phyloP scores from a whole-genome alignment of 2,888 invertebrate genomes.

The Crossocerus cetratus region DNA sequence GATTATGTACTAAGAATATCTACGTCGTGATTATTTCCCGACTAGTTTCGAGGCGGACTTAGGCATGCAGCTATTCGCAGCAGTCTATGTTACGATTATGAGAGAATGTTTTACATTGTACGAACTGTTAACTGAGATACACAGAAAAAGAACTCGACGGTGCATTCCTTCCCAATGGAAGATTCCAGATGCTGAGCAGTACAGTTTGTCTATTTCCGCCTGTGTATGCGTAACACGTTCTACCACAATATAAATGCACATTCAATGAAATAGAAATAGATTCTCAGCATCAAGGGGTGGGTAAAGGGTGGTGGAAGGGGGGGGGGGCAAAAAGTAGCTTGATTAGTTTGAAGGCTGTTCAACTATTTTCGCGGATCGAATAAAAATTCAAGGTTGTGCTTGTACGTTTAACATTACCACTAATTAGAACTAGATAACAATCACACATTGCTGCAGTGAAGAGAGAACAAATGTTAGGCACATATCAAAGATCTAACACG shows the following conservation, averaged over 20 bases:
- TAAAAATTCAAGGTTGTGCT: constrained; percentile 60
- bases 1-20: too few species aligned
- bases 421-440: constrained; percentile 46
- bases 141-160: too few species aligned
- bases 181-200: too few species aligned
- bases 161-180: too few species aligned
- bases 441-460: constrained; percentile 32
- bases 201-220: constrained; percentile 1
- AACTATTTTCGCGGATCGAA: constrained; percentile 48
- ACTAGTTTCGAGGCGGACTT: too few species aligned
- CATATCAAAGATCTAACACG: constrained; percentile 59
- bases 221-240: constrained; percentile 32
- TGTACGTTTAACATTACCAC: constrained; percentile 56
- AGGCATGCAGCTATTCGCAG: too few species aligned
- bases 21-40: too few species aligned
- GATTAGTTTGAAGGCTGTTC: constrained; percentile 43
- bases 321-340: constrained; percentile 14
- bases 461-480: constrained; percentile 55
- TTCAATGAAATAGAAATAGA: constrained; percentile 67
- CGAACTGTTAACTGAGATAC: too few species aligned
- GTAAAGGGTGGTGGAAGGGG: too few species aligned
- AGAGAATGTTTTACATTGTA: too few species aligned
- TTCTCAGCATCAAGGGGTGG: constrained; percentile 36
- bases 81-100: too few species aligned
- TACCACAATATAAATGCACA: constrained; percentile 56